Percentiles rank a stretch among this genome's conserved stretches.
These are phyloP conservation scores for Caenorhabditis sp. DNA, from an alignment of 2,888 invertebrate species.

Conservation along the genomic window DNA sequence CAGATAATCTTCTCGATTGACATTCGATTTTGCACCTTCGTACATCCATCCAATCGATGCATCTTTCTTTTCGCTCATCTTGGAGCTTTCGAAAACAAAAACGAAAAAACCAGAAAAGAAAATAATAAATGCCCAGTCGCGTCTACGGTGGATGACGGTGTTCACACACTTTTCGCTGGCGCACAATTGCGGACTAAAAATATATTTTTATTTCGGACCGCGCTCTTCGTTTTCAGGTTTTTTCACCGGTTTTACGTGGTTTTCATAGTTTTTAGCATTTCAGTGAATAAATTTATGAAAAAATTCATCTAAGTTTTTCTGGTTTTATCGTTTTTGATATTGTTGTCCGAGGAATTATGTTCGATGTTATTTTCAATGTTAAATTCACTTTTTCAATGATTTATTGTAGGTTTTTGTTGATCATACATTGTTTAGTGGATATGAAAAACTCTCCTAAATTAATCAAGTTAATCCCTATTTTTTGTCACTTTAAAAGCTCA, in stretches of 20 bases:
- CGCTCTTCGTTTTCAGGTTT: constrained; percentile 13
- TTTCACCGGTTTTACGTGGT: constrained; percentile 7
- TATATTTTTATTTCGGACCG: constrained; percentile 17
- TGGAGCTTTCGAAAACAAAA: background rate
- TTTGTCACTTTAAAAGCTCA: background rate
- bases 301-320: too few species aligned
- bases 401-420: too few species aligned
- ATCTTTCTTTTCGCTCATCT: constrained; percentile 25
- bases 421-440: too few species aligned
- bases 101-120: background rate
- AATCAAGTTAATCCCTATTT: too few species aligned
- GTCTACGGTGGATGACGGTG: background rate
- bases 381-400: too few species aligned
- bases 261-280: constrained; percentile 4
- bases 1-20: constrained; percentile 66
- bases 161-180: background rate
- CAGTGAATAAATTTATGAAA: too few species aligned
- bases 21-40: constrained; percentile 62
- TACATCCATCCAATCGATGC: constrained; percentile 65
- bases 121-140: background rate
- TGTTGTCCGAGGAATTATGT: too few species aligned
- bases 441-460: too few species aligned
- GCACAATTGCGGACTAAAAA: background rate
- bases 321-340: too few species aligned
- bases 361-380: too few species aligned